phyloP scores from a whole-genome alignment of 2,888 invertebrate genomes.

The Willowsia nigromaculata region DNA sequence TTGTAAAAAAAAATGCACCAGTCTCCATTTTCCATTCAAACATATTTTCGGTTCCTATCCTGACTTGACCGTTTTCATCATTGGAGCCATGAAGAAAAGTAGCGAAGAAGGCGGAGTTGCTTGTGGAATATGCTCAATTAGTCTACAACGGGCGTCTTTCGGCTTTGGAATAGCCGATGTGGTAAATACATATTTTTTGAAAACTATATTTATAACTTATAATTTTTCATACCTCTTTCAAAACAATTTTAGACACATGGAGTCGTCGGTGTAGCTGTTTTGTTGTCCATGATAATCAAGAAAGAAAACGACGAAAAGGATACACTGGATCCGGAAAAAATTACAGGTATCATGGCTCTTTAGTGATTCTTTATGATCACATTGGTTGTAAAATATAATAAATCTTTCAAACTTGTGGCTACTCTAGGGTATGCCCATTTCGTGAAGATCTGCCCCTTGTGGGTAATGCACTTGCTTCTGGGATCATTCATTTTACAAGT shows the following conservation, averaged over 20 bases:
- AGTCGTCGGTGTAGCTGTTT: conserved; percentile 5
- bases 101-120: conserved; percentile 41
- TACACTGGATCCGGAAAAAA: background rate
- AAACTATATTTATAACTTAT: background rate
- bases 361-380: background rate
- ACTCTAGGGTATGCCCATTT: conserved; percentile 37
- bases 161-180: conserved; percentile 49
- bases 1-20: no score
- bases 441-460: background rate
- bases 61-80: no score
- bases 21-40: no score
- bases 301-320: conserved; percentile 27
- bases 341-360: background rate
- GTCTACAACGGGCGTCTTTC: conserved; percentile 34
- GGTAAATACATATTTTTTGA: conserved; percentile 1
- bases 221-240: background rate
- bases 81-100: conserved; percentile 20
- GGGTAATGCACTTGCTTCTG: background rate
- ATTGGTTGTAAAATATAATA: background rate
- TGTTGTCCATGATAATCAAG: conserved; percentile 42
- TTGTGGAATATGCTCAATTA: conserved; percentile 40
- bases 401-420: background rate
- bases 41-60: no score
- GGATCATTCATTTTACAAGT: conserved; percentile 27
- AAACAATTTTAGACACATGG: background rate